Base-by-base conservation (phyloP, 2,888 invertebrate species). In the Stegana nigrithorax region DNA sequence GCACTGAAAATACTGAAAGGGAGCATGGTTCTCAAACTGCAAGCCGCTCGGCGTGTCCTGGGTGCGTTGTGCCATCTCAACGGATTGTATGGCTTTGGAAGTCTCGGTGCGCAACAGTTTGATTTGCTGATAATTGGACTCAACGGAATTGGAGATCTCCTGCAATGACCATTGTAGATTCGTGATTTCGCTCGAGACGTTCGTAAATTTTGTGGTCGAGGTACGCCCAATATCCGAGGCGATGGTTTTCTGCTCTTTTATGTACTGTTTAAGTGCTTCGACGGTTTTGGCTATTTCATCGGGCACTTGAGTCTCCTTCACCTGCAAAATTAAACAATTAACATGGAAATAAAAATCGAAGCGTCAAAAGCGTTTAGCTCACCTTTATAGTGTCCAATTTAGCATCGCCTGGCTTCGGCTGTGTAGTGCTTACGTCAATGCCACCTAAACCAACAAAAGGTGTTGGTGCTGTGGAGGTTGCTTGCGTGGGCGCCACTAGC, bases 231-330 rank as follows among this genome's bases (percentile, higher is more conserved):
- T 92, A 77, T 94, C 94, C 0, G 94, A 94, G 65, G 93, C 91
- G 32, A 92, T 87, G 0, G 89, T 87, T 84, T 96, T 96, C 82
- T 96, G 95, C 63, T 92, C 91, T 86, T 95, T 95, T 0, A 96
- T 92, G 83, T 93, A 92, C 62, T 90, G 90, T 87, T 95, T 94
- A 79, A 96, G 92, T 2, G 89, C 87, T 63, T 95, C 93, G 25
- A 96, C 92, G 0, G 92, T 91, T 69, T 91, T 90, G 23, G 89
- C 87, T 57, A 96, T 90, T 85, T 93, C 93, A 73, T 92, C 92
- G 0, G 95, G 95, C 62, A 96, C 82, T 70, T 83, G 83, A 0
- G 83, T 84, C 58, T 86, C 86, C 69, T 85, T 86, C 0, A 84
- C 82, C 78, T 82, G 60, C 14, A 47, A 51, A 51, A 27, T 51